Evolutionary conservation across 2,797 vertebrate species (phyloP).

Genomic region (Poecilia gillii): DNA sequence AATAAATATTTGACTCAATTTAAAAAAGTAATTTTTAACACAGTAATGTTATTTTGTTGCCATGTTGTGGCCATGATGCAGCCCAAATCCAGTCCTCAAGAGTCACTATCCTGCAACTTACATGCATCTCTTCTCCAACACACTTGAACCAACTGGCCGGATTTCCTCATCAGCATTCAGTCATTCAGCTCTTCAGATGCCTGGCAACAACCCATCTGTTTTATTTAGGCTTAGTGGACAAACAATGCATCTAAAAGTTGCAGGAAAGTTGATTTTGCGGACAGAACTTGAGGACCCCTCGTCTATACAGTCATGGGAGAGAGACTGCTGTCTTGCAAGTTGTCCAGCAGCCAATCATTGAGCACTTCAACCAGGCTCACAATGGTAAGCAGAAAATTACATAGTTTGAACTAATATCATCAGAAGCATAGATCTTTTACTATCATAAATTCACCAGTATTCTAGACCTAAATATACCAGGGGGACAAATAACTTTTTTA

Average conservation of each 20-base stretch:
- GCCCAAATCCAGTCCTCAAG: neutral
- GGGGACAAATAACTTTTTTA: neutral
- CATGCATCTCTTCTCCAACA: neutral
- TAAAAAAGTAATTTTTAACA: neutral
- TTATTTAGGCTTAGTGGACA: neutral
- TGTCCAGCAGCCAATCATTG: neutral
- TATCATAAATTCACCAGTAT: neutral
- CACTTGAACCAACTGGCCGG: neutral
- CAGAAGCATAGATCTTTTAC: neutral
- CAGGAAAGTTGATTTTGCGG: neutral
- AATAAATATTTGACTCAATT: neutral
- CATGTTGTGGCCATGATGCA: neutral
- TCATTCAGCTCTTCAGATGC: neutral
- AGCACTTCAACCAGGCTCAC: neutral
- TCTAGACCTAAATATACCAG: neutral
- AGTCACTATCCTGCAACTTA: neutral
- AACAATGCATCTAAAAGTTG: neutral
- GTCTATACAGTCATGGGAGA: neutral
- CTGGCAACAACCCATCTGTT: neutral
- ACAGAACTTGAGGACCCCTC: neutral
- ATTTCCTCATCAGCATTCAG: neutral
- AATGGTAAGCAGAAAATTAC: neutral
- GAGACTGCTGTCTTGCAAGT: neutral
- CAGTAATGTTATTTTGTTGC: neutral
- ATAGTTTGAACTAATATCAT: neutral